These are phyloP conservation scores for Minunthozetes semirufus DNA, from an alignment of 2,888 invertebrate species.

Conservation along the genomic window DNA sequence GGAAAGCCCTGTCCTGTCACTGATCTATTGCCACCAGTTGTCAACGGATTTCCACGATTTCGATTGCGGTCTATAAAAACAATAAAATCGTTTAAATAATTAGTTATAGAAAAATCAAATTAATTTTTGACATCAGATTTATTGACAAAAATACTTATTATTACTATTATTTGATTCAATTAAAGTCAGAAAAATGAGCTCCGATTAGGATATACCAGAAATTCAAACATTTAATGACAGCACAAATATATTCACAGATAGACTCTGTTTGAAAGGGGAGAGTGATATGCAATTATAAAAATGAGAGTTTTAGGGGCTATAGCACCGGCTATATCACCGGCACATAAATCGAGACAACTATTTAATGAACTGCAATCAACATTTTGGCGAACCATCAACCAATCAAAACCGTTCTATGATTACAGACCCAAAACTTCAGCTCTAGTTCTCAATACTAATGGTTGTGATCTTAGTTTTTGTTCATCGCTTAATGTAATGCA, in stretches of 20 bases:
- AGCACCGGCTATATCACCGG: background rate
- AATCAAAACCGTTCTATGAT: background rate
- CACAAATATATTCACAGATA: background rate
- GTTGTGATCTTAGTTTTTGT: background rate
- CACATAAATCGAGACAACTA: background rate
- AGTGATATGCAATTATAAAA: background rate
- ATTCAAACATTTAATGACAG: background rate
- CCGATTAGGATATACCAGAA: background rate
- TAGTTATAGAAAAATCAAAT: background rate
- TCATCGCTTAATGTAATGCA: background rate
- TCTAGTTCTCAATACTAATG: background rate
- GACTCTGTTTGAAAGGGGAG: background rate
- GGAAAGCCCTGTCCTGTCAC: slow-evolving; percentile 13
- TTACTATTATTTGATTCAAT: background rate
- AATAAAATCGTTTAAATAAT: background rate
- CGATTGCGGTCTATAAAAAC: background rate
- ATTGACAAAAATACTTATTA: background rate
- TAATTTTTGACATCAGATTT: background rate
- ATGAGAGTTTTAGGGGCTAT: background rate
- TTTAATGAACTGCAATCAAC: slow-evolving; percentile 12
- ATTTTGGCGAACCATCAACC: background rate
- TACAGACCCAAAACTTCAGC: too few species aligned
- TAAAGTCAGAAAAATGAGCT: background rate
- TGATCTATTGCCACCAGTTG: slow-evolving; percentile 8
- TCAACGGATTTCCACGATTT: background rate